These are phyloP conservation scores for Drosophila differens DNA, from an alignment of 2,888 invertebrate genomes.

Conservation along the genomic window DNA sequence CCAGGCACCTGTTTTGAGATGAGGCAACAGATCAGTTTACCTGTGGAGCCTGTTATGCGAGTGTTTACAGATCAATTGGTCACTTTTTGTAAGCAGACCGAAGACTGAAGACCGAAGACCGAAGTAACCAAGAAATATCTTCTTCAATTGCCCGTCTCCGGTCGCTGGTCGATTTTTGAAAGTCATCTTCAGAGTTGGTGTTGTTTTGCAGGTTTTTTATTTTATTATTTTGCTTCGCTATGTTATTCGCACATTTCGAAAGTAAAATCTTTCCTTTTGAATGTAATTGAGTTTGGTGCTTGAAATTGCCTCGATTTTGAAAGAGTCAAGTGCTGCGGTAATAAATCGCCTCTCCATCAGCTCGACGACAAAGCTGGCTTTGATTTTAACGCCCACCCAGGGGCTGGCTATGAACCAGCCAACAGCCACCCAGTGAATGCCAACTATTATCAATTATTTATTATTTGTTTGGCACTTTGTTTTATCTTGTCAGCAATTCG, in stretches of 20 bases:
- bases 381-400: conserved; percentile 25
- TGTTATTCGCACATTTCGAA: conserved; percentile 46
- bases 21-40: conserved; percentile 14
- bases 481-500: neutral
- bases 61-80: conserved; percentile 13
- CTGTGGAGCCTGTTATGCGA: conserved; percentile 7
- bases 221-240: neutral
- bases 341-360: conserved; percentile 59
- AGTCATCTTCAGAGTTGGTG: conserved; percentile 34
- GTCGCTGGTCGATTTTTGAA: conserved; percentile 38
- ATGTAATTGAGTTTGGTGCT: conserved; percentile 45
- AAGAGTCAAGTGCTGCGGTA: conserved; percentile 28
- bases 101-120: neutral
- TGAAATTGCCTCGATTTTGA: conserved; percentile 39
- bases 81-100: conserved; percentile 14
- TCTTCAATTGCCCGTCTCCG: conserved; percentile 12
- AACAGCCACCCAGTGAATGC: conserved; percentile 5
- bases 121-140: conserved; percentile 13
- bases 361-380: conserved; percentile 38
- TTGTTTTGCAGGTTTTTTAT: conserved; percentile 25
- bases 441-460: neutral
- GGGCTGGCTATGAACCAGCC: neutral
- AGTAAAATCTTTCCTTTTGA: conserved; percentile 43
- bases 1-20: neutral
- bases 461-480: neutral